phyloP scores from a whole-genome alignment of 1,140 invertebrate species.

The Oryctes rhinoceros region DNA sequence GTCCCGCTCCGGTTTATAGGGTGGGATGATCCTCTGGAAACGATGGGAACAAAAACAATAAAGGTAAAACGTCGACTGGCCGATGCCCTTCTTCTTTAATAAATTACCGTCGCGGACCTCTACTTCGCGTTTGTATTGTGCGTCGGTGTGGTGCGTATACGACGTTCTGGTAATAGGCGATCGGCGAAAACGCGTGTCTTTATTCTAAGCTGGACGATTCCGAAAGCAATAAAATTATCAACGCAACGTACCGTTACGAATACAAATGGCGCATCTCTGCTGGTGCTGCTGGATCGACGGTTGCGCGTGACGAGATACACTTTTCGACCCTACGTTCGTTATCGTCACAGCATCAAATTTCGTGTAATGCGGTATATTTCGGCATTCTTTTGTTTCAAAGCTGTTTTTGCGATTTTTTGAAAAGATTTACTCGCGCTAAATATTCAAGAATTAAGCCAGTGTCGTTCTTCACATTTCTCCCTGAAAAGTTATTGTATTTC shows the following conservation, averaged over 20 bases:
- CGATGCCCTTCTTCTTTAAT: background rate
- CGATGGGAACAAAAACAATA: conserved; percentile 14
- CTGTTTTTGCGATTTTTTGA: too few relatives aligned
- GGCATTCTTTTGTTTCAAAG: too few relatives aligned
- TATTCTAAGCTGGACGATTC: background rate
- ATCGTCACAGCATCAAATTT: too few relatives aligned
- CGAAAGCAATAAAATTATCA: conserved; percentile 1
- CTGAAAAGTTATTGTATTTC: too few relatives aligned
- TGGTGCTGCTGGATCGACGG: too few relatives aligned
- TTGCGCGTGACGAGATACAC: too few relatives aligned
- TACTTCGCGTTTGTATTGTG: background rate
- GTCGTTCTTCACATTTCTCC: too few relatives aligned
- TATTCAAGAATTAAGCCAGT: too few relatives aligned
- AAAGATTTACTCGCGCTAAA: too few relatives aligned
- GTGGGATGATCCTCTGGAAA: background rate
- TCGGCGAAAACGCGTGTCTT: background rate
- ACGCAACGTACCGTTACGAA: conserved; percentile 3
- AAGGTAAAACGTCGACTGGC: background rate
- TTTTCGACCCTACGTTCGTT: too few relatives aligned
- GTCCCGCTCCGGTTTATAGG: background rate
- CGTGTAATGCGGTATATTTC: too few relatives aligned
- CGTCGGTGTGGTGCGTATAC: too few relatives aligned
- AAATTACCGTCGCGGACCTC: background rate
- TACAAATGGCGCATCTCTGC: background rate
- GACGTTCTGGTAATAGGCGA: background rate